phyloP scores from a whole-genome alignment of 1,140 invertebrate species.

The Cherax quadricarinatus region DNA sequence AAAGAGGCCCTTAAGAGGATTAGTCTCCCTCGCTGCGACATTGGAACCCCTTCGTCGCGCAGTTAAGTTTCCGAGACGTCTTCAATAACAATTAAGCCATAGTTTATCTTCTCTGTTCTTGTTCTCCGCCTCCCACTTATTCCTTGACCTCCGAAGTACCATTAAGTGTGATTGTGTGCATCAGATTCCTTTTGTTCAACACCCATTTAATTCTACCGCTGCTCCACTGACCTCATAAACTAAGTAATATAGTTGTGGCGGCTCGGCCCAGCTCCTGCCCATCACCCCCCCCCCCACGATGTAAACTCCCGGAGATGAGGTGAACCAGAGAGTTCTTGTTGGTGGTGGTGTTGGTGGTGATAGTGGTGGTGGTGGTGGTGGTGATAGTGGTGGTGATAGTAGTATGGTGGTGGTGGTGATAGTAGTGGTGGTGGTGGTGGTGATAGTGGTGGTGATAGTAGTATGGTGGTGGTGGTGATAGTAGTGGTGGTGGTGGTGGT shows the following conservation, averaged over 20 bases:
- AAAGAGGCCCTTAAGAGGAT: slow-evolving; percentile 2
- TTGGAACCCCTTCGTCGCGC: neutral
- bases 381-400: neutral
- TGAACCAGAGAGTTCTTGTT: too few relatives aligned
- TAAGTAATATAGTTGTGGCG: neutral
- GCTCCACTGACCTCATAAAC: slow-evolving; percentile 25
- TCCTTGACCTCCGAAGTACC: slow-evolving; percentile 44
- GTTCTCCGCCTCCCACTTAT: slow-evolving; percentile 11
- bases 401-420: neutral
- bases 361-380: neutral
- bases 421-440: neutral
- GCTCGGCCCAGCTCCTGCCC: too few relatives aligned
- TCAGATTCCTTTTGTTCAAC: slow-evolving; percentile 53
- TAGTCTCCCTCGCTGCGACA: neutral
- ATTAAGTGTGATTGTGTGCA: slow-evolving; percentile 50
- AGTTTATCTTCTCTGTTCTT: neutral
- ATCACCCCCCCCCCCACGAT: neutral
- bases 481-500: too few relatives aligned
- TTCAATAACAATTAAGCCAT: slow-evolving; percentile 17
- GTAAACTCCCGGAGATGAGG: neutral
- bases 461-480: too few relatives aligned
- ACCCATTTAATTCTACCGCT: slow-evolving; percentile 25
- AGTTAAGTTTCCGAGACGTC: neutral
- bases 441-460: too few relatives aligned
- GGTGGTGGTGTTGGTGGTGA: neutral